Percentiles rank a stretch among this genome's conserved stretches.
Conservation (phyloP, 2,113 vertebrate species). For the Pipra filicauda region DNA sequence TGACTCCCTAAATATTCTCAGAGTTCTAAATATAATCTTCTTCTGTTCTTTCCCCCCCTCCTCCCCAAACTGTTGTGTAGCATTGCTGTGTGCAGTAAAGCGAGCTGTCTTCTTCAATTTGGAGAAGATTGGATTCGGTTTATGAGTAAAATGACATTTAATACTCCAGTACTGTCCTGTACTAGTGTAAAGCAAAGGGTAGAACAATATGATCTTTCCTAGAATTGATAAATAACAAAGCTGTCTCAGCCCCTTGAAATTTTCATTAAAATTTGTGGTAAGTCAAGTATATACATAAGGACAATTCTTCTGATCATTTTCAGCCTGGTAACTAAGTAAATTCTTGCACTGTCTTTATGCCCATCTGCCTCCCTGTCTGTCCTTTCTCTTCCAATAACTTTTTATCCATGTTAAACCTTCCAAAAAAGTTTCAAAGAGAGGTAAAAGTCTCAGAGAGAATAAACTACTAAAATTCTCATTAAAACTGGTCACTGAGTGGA, state of each 20-base stretch:
- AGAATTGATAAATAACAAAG: not conserved
- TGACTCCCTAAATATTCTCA: constrained; percentile 20
- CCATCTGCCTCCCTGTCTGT: not conserved
- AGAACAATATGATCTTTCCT: not conserved
- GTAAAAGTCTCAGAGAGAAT: not conserved
- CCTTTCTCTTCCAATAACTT: not conserved
- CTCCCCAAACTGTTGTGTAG: not conserved
- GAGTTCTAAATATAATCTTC: constrained; percentile 6
- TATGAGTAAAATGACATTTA: not conserved
- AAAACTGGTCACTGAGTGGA: not conserved
- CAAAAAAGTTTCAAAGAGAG: not conserved
- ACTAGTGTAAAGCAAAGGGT: not conserved
- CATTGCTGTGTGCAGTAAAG: not conserved
- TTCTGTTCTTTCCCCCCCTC: not conserved
- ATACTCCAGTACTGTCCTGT: not conserved
- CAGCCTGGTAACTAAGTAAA: not conserved
- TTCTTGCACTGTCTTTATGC: not conserved
- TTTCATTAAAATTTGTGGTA: not conserved
- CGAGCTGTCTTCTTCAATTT: not conserved
- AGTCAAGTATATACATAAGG: not conserved
- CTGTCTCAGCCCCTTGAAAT: not conserved
- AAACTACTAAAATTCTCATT: not conserved
- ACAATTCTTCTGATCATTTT: not conserved
- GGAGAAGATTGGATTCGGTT: not conserved
- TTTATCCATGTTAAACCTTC: not conserved